phyloP scores from a whole-genome alignment of 2,888 invertebrate species.

The Nymphalis c-album region DNA sequence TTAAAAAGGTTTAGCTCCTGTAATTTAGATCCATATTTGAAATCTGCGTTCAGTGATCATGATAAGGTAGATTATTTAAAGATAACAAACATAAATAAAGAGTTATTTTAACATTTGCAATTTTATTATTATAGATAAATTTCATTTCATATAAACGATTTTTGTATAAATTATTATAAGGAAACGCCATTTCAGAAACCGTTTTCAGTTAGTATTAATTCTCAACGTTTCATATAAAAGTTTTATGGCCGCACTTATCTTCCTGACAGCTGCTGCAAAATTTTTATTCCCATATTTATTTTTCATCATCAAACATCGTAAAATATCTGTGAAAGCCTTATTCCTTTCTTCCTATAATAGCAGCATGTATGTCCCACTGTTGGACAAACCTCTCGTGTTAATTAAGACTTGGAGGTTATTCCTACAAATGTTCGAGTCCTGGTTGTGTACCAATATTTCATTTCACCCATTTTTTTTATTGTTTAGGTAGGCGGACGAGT shows the following conservation, averaged over 20 bases:
- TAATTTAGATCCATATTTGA: no score
- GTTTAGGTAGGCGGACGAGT: no score
- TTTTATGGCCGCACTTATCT: slow-evolving; percentile 36
- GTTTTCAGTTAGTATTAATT: slow-evolving; percentile 33
- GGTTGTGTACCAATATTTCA: no score
- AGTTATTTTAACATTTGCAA: neutral
- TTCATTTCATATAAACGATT: slow-evolving; percentile 7
- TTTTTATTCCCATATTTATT: slow-evolving; percentile 30
- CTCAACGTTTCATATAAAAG: slow-evolving; percentile 32
- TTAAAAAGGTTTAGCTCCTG: no score
- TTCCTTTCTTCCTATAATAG: neutral
- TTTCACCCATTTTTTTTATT: no score
- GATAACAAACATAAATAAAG: no score
- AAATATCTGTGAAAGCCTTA: slow-evolving; percentile 15
- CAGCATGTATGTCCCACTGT: no score
- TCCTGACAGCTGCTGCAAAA: slow-evolving; percentile 33
- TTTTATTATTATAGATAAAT: neutral
- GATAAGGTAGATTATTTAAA: no score
- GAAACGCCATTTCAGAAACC: neutral
- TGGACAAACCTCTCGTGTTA: no score
- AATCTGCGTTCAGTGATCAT: no score
- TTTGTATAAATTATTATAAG: slow-evolving; percentile 11
- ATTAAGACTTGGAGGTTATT: no score
- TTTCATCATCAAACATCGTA: slow-evolving; percentile 30
- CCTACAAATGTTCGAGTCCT: no score